A percentile compares a stretch with the other conserved stretches of the same genome.
Conservation (phyloP, 2,797 vertebrate species). For the Lacerta viridis region DNA sequence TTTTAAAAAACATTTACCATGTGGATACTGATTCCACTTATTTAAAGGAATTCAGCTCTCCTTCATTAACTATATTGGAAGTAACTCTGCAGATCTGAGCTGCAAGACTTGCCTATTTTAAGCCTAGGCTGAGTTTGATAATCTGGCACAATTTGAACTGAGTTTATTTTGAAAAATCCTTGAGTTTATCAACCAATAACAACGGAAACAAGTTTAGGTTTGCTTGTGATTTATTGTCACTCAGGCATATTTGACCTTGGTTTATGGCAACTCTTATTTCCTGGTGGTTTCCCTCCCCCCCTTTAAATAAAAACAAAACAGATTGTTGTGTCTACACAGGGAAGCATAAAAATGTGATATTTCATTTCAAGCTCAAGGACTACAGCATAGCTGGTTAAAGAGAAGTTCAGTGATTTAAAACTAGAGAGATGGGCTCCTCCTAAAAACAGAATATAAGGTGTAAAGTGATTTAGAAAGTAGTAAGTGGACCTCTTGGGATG, state of each 20-base stretch:
- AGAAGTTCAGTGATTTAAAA: background rate
- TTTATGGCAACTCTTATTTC: slow-evolving; percentile 17
- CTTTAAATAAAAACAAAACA: background rate
- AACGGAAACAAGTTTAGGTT: background rate
- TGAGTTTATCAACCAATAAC: background rate
- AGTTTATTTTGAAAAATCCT: slow-evolving; percentile 28
- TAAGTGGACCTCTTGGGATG: too few relatives aligned
- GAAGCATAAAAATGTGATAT: slow-evolving; percentile 28
- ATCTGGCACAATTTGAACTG: slow-evolving; percentile 9
- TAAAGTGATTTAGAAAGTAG: background rate
- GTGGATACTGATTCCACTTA: slow-evolving; percentile 9
- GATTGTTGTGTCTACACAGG: slow-evolving; percentile 6
- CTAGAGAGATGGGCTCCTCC: background rate
- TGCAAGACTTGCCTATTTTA: slow-evolving; percentile 14
- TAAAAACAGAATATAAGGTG: background rate
- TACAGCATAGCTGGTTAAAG: background rate
- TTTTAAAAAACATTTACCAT: slow-evolving; percentile 15
- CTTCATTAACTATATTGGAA: slow-evolving; percentile 9
- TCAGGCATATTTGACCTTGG: background rate
- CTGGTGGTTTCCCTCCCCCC: background rate
- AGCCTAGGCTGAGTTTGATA: background rate
- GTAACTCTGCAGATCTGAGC: background rate
- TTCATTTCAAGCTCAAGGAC: slow-evolving; percentile 12
- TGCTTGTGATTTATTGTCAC: background rate
- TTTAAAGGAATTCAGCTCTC: slow-evolving; percentile 8